Conservation (phyloP, 2,797 vertebrate species). For the Syncerus caffer region DNA sequence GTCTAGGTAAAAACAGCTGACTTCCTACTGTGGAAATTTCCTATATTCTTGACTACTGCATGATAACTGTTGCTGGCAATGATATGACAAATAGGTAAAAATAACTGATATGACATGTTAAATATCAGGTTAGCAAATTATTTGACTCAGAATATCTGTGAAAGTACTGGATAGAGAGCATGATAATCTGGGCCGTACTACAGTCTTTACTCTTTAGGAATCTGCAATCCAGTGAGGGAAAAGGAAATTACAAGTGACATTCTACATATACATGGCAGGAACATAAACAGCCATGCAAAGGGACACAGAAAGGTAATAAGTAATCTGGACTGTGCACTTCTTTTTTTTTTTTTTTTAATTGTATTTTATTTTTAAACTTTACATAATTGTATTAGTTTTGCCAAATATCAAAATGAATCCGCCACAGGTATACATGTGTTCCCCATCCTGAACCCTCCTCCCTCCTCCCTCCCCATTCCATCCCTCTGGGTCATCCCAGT, state of each 20-base stretch:
- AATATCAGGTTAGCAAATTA: neutral
- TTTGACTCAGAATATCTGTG: neutral
- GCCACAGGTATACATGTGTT: too few species aligned
- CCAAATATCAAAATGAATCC: too few species aligned
- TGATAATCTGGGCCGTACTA: neutral
- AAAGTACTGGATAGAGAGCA: neutral
- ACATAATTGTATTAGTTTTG: too few species aligned
- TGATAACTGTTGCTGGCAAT: neutral
- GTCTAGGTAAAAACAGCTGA: constrained; percentile 2
- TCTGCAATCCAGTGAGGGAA: neutral
- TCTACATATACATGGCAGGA: neutral
- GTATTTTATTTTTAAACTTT: too few species aligned
- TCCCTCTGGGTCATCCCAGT: too few species aligned
- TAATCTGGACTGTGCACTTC: neutral
- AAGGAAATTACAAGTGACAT: neutral
- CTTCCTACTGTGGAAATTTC: constrained; percentile 18
- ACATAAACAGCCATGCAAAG: neutral
- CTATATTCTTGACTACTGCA: neutral
- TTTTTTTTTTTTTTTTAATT: too few species aligned
- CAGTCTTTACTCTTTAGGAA: neutral
- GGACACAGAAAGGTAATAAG: neutral
- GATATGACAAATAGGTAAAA: neutral
- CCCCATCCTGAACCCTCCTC: too few species aligned
- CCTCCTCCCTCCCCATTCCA: too few species aligned
- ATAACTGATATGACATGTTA: neutral